Conservation (phyloP, 2,888 invertebrate species). For the Papilio demoleus region DNA sequence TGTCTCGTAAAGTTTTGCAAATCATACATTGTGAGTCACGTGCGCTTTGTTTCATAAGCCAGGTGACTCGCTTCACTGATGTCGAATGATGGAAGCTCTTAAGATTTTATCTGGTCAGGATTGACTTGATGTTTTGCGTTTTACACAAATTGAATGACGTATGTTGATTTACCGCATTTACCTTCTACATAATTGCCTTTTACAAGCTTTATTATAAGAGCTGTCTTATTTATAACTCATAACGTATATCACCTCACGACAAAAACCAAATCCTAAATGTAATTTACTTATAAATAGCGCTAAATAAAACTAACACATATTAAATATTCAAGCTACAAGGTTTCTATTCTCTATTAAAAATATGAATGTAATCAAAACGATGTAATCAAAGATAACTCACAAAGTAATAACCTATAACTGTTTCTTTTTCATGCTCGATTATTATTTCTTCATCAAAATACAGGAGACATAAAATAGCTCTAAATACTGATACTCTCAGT, state of each 20-base stretch:
- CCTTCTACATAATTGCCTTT: not conserved
- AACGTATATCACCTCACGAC: no score
- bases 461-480: no score
- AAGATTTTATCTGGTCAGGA: slow-evolving; percentile 61
- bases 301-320: no score
- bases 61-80: slow-evolving; percentile 36
- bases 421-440: no score
- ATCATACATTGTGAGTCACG: slow-evolving; percentile 73
- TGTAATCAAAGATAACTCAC: no score
- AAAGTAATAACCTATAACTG: no score
- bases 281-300: no score
- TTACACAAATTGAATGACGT: slow-evolving; percentile 23
- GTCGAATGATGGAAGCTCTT: slow-evolving; percentile 55
- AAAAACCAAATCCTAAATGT: not conserved
- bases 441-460: no score
- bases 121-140: slow-evolving; percentile 50
- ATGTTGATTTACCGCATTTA: slow-evolving; percentile 7
- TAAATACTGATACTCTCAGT: no score
- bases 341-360: no score
- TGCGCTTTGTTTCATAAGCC: slow-evolving; percentile 53
- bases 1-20: slow-evolving; percentile 68
- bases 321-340: no score
- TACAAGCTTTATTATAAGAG: not conserved
- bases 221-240: not conserved
- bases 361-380: no score